These are phyloP conservation scores for Hypsibius dujardini DNA, from an alignment of 1,140 invertebrate species.

Conservation along the genomic window DNA sequence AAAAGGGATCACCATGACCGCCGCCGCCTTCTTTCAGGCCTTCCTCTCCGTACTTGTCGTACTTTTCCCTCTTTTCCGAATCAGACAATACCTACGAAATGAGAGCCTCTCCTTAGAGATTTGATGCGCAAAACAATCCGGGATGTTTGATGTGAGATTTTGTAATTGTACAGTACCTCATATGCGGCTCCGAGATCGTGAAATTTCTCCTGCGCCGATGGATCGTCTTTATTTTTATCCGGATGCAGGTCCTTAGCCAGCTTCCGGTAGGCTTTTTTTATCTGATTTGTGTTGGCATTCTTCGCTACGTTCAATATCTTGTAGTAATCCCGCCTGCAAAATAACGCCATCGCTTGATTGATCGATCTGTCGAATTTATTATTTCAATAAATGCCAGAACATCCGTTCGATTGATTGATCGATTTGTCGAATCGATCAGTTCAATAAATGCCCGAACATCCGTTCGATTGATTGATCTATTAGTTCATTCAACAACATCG, in stretches of 20 bases:
- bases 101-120: constrained; percentile 18
- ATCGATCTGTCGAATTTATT: too few species aligned
- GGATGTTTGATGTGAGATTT: not conserved
- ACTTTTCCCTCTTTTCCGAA: constrained; percentile 76
- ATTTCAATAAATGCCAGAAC: too few species aligned
- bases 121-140: not conserved
- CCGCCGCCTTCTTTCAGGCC: constrained; percentile 87
- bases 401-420: too few species aligned
- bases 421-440: too few species aligned
- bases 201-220: constrained; percentile 74
- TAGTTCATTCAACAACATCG: too few species aligned
- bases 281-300: constrained; percentile 70
- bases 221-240: constrained; percentile 90
- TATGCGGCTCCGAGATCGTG: constrained; percentile 92
- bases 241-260: constrained; percentile 93
- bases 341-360: constrained; percentile 18
- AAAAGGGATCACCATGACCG: constrained; percentile 60
- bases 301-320: constrained; percentile 66
- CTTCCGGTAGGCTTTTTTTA: constrained; percentile 91
- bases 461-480: too few species aligned
- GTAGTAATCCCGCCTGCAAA: constrained; percentile 76
- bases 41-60: constrained; percentile 90
- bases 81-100: constrained; percentile 58
- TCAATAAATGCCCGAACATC: too few species aligned
- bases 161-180: constrained; percentile 40